These are phyloP conservation scores for Automeris io DNA, from an alignment of 2,888 invertebrate species.

Conservation along the genomic window DNA sequence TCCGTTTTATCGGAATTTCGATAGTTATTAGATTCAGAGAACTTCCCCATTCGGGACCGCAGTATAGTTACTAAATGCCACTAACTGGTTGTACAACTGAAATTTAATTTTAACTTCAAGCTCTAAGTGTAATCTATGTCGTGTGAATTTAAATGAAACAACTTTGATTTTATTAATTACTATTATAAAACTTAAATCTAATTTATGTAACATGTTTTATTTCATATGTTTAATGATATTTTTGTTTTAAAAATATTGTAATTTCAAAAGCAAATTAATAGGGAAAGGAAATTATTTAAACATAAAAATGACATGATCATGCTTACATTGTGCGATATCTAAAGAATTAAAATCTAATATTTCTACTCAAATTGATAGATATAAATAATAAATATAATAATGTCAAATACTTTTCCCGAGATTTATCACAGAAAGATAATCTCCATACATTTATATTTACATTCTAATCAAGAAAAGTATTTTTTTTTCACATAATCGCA, in stretches of 20 bases:
- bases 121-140: not conserved
- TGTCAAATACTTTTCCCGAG: too few relatives aligned
- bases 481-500: too few relatives aligned
- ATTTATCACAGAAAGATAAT: too few relatives aligned
- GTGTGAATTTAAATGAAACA: not conserved
- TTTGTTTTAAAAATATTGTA: not conserved
- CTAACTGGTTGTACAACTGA: not conserved
- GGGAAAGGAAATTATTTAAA: constrained; percentile 5
- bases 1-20: too few relatives aligned
- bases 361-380: too few relatives aligned
- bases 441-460: too few relatives aligned
- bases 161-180: not conserved
- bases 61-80: too few relatives aligned
- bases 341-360: constrained; percentile 11
- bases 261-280: constrained; percentile 5
- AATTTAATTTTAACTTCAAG: not conserved
- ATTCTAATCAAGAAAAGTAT: too few relatives aligned
- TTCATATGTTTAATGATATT: not conserved
- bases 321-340: constrained; percentile 8
- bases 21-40: too few relatives aligned
- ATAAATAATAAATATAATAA: too few relatives aligned
- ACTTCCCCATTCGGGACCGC: too few relatives aligned
- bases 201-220: not conserved
- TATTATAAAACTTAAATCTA: not conserved
- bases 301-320: constrained; percentile 15